phyloP scores from a whole-genome alignment of 2,113 vertebrate genomes.

The Strigops habroptila region DNA sequence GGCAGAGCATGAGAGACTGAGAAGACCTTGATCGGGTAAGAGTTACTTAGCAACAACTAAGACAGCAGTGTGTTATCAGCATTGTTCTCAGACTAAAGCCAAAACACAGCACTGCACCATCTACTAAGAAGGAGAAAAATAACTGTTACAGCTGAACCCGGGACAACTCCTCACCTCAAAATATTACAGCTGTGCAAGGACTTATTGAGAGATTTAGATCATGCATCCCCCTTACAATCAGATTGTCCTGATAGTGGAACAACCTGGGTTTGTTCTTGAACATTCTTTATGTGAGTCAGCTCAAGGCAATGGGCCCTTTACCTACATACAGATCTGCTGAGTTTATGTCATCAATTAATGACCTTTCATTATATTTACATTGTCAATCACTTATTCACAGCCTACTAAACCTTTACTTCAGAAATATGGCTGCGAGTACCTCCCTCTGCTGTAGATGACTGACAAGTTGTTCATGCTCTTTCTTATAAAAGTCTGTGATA shows the following conservation, averaged over 20 bases:
- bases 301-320: not conserved
- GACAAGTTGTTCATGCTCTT: not conserved
- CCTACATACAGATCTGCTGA: not conserved
- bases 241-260: not conserved
- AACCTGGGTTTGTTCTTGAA: not conserved
- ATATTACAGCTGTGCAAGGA: not conserved
- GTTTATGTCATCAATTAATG: not conserved
- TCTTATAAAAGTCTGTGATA: not conserved
- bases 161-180: not conserved
- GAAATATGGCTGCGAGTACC: not conserved
- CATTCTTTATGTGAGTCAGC: not conserved
- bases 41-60: not conserved
- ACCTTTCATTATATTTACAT: not conserved
- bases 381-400: not conserved
- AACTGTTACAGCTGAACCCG: not conserved
- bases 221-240: not conserved
- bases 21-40: not conserved
- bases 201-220: not conserved
- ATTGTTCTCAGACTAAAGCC: not conserved
- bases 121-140: not conserved
- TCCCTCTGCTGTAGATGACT: not conserved
- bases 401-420: not conserved
- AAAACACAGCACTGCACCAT: not conserved
- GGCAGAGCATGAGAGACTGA: not conserved
- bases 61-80: not conserved